Evolutionary conservation across 2,113 vertebrate genomes (phyloP), one percentile per base, ranked within the genome.

Genomic region (Poecilia latipinna): DNA sequence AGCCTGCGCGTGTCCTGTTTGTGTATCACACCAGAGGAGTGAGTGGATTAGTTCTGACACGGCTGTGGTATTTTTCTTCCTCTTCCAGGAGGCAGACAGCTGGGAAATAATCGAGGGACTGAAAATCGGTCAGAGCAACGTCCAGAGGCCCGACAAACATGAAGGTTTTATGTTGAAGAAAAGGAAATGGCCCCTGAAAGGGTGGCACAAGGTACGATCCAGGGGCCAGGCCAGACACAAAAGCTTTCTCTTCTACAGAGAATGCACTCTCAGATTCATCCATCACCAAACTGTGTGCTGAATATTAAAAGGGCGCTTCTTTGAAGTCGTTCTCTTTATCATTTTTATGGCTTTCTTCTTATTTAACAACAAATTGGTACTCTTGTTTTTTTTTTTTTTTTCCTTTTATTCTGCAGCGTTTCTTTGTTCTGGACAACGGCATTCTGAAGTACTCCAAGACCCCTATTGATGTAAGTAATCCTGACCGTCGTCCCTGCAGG

Each of bases 151-250:
- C 84, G 97, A 99, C 77, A 99, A 97, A 91, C 96, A 99, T 26
- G 98, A 99, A 91, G 98, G 98, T 15, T 99, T 99, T 90, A 98
- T 99, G 97, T 92, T 99, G 90, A 99, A 99, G 93, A 99, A 98
- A 93, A 95, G 98, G 93, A 99, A 99, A 95, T 99, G 98, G 98
- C 98, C 98, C 39, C 94, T 99, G 87, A 99, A 99, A 94, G 98
- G 98, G 70, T 99, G 97, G 98, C 97, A 99, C 93, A 99, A 99
- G 97, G 98, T 99, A 93, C 78, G 80, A 91, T 19, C 29, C 17
- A 48, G 44, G 12, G 28, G 32, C 57, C 68, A 44, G 69, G 5
- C 0, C 10, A 72, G 33, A 62, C 78, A 61, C 63, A 8, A 61
- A 60, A 64, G 71, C 61, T 29, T 85, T 77, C 17, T 19, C 17